A percentile compares a stretch with the other conserved stretches of the same genome.
Conservation (phyloP, 2,888 invertebrate species). For the Machimus rusticus region DNA sequence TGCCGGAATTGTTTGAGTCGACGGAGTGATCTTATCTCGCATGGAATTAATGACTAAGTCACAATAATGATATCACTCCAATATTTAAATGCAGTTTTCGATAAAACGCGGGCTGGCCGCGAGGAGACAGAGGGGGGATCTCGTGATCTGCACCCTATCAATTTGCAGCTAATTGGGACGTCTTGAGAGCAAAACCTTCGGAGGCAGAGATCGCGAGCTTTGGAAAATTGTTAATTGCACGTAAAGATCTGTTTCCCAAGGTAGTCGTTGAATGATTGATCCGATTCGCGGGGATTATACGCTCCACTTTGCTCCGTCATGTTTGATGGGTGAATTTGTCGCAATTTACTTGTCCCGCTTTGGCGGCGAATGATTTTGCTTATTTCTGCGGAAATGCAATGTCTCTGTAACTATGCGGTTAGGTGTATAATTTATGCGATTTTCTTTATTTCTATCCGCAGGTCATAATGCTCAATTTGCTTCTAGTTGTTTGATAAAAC, state of each 20-base stretch:
- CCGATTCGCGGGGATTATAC: background rate
- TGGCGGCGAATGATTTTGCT: background rate
- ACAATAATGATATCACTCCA: background rate
- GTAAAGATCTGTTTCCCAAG: background rate
- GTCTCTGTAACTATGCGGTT: background rate
- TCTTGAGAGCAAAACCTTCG: background rate
- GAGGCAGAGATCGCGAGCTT: background rate
- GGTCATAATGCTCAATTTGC: background rate
- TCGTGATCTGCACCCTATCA: slow-evolving; percentile 2
- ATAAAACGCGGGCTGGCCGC: background rate
- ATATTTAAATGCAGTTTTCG: background rate
- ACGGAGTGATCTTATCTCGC: background rate
- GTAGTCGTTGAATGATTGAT: background rate
- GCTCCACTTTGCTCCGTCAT: background rate
- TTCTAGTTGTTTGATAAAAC: background rate
- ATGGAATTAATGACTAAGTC: slow-evolving; percentile 7
- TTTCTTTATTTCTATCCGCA: background rate
- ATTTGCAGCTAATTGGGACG: background rate
- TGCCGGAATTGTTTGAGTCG: background rate
- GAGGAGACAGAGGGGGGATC: background rate
- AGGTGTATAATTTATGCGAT: background rate
- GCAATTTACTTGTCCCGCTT: background rate
- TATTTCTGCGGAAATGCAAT: background rate
- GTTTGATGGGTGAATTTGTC: background rate
- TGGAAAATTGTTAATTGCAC: slow-evolving; percentile 1